Base-by-base conservation (phyloP, 2,888 invertebrate species). In the Hirtodrosophila alboralis region DNA sequence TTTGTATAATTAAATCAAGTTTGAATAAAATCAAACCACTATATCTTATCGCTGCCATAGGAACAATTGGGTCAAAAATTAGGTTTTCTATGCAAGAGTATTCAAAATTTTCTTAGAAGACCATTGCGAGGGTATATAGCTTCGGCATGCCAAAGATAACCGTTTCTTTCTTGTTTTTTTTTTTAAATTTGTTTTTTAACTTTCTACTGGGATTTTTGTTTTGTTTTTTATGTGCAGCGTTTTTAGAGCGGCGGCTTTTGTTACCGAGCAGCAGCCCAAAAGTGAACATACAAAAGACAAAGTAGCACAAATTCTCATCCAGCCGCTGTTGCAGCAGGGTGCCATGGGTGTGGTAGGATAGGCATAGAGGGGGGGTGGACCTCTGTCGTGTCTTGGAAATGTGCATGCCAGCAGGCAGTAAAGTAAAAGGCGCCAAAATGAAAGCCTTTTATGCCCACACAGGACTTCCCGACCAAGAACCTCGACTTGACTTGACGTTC, bases 221-320 rank as follows among this genome's bases (percentile, higher is more conserved):
- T 56, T 51, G 34, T 47, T 33, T 45, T 7, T 26, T 49, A 23
- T 45, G 31, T 56, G 23, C 41, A 33, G 9, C 18, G 23, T 47
- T 33, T 63, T 21, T 38, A 43, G n/a, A 31, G 41, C 58, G 57
- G 48, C 68, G 57, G 48, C 68, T 71, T 80, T 66, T 71, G 61
- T 59, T 72, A 58, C 66, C 45, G 49, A 70, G 72, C 60, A 60
- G 54, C 61, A 62, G 58, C 63, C 52, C 48, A 72, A 66, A 74
- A 76, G 68, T 81, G 72, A 78, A 75, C 79, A 84, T 36, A 69
- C 81, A 84, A 81, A 86, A 84, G 84, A 86, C 84, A 81, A 81
- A 86, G 86, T 86, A 76, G 81, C 84, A 74, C 86, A 81, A 86
- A 86, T 86, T 86, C 71, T 54, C 70, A 74, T 52, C 40, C 58